phyloP scores from a whole-genome alignment of 2,797 vertebrate species.

The Microtus agrestis region DNA sequence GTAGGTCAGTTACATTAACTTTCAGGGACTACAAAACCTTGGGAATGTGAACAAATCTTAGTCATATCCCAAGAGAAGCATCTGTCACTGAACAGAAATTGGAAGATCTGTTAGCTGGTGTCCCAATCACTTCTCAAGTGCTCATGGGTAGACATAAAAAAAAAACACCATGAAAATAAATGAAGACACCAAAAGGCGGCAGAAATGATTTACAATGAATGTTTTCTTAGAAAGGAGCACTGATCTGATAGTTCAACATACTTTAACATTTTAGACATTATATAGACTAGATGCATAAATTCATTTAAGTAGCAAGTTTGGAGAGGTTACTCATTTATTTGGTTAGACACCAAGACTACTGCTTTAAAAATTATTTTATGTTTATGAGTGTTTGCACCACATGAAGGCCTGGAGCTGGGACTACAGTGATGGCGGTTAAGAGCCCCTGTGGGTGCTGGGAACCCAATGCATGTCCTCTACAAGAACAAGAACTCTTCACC shows the following conservation, averaged over 20 bases:
- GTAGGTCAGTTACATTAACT: background rate
- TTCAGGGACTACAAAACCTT: background rate
- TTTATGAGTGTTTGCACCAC: background rate
- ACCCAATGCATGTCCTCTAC: background rate
- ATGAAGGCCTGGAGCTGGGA: background rate
- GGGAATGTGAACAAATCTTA: slow-evolving; percentile 40
- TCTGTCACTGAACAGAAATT: background rate
- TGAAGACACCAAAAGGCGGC: background rate
- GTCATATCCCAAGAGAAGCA: background rate
- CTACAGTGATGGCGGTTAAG: background rate
- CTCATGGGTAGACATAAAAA: background rate
- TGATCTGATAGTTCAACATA: background rate
- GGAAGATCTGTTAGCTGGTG: background rate
- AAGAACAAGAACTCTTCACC: background rate
- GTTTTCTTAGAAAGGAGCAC: background rate
- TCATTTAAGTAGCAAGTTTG: slow-evolving; percentile 19
- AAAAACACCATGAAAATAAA: background rate
- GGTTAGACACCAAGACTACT: background rate
- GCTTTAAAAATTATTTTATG: background rate
- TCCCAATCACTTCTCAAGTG: background rate
- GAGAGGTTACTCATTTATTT: background rate
- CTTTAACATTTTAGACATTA: slow-evolving; percentile 4
- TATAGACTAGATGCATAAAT: background rate
- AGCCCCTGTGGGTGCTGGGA: background rate
- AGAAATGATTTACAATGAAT: slow-evolving; percentile 7